A percentile compares a stretch with the other conserved stretches of the same genome.
Conservation (phyloP, 2,888 invertebrate genomes). For the Phyllotreta striolata region DNA sequence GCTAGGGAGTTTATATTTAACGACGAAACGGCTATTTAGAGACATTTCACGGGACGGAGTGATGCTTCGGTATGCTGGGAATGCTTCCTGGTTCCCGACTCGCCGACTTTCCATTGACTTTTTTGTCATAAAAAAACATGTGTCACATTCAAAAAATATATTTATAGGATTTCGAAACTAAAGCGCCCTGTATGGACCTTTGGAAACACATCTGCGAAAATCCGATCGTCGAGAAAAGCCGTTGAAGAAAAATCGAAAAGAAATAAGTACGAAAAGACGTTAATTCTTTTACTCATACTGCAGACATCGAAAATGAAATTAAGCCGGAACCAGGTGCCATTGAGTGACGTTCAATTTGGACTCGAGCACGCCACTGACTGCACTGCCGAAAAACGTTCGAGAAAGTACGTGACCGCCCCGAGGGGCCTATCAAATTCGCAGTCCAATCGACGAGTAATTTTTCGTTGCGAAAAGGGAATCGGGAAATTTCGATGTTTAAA, state of each 20-base stretch:
- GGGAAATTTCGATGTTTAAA: too few relatives aligned
- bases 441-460: conserved; percentile 8
- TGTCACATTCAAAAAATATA: neutral
- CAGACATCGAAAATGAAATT: conserved; percentile 32
- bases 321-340: conserved; percentile 24
- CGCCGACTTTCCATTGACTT: conserved; percentile 11
- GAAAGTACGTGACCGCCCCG: conserved; percentile 31
- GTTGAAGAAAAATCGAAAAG: neutral
- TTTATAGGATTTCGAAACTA: neutral
- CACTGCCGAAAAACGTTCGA: conserved; percentile 31
- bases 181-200: too few relatives aligned
- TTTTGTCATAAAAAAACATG: neutral
- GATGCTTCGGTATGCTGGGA: conserved; percentile 24
- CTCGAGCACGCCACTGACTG: conserved; percentile 32
- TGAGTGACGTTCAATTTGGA: conserved; percentile 28
- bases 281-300: conserved; percentile 22
- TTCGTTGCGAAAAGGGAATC: neutral
- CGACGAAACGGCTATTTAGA: conserved; percentile 29
- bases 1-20: conserved; percentile 29
- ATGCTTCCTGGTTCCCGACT: conserved; percentile 27
- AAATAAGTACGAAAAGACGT: conserved; percentile 17
- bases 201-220: neutral
- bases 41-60: conserved; percentile 21
- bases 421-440: conserved; percentile 20
- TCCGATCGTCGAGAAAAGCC: neutral